Evolutionary conservation across 35 echinoderm and acorn worm genomes (phyloP).

Genomic region (Acanthaster planci): DNA sequence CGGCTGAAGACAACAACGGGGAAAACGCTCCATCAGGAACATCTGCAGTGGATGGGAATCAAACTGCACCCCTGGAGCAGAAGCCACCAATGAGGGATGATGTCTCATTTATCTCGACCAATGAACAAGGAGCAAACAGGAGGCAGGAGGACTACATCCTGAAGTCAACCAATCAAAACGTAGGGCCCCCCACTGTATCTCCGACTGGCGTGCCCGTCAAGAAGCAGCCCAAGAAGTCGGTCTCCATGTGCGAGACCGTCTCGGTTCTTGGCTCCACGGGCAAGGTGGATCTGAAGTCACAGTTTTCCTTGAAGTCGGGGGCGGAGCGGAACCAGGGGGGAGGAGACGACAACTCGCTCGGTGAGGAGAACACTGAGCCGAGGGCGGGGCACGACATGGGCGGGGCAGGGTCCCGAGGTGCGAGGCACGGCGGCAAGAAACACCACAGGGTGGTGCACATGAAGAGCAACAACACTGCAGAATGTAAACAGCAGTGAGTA

Average conservation of each 20-base stretch:
- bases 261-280: background rate
- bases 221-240: constrained; percentile 25
- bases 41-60: background rate
- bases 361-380: constrained; percentile 15
- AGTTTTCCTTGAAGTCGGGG: background rate
- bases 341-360: background rate
- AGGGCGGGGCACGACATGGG: background rate
- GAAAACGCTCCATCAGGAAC: background rate
- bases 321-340: background rate
- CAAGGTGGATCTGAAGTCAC: background rate
- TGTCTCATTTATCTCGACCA: background rate
- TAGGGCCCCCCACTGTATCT: too few relatives aligned
- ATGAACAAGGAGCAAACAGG: background rate
- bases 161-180: background rate
- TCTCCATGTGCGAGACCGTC: constrained; percentile 34
- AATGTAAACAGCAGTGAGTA: constrained; percentile 3
- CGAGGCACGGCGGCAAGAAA: constrained; percentile 4
- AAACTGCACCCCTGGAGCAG: background rate
- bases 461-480: constrained; percentile 4
- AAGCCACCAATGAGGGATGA: background rate
- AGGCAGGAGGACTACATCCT: background rate
- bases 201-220: background rate
- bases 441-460: constrained; percentile 19
- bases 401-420: background rate
- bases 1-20: background rate